Conservation (phyloP, 1,140 invertebrate genomes). For the Drosophila hydei region DNA sequence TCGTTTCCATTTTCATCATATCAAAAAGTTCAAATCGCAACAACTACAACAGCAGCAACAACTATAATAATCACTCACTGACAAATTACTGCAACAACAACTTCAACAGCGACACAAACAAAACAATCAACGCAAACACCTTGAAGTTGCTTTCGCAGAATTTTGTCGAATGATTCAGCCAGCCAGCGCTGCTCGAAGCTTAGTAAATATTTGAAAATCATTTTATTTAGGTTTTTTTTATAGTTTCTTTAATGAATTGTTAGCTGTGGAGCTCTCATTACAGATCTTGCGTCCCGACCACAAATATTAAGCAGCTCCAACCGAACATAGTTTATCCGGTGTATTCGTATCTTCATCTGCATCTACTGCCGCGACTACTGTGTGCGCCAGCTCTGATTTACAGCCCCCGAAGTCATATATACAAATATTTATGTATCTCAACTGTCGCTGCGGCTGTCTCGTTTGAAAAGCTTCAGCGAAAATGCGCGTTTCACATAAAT, state of each 20-base stretch:
- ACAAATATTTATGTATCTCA: slow-evolving; percentile 38
- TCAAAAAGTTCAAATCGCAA: slow-evolving; percentile 37
- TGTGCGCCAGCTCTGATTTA: slow-evolving; percentile 55
- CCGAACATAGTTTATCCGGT: neutral
- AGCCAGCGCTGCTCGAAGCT: slow-evolving; percentile 2
- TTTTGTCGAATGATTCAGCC: slow-evolving; percentile 56
- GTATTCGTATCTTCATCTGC: slow-evolving; percentile 45
- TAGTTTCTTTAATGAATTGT: slow-evolving; percentile 8
- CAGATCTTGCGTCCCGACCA: slow-evolving; percentile 5
- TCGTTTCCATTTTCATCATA: slow-evolving; percentile 71
- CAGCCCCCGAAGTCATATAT: slow-evolving; percentile 29
- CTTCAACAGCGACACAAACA: slow-evolving; percentile 36
- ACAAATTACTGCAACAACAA: slow-evolving; percentile 62
- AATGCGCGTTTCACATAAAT: slow-evolving; percentile 44
- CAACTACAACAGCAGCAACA: slow-evolving; percentile 34
- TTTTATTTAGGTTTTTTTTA: neutral
- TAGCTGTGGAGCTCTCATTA: slow-evolving; percentile 15
- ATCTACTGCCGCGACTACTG: slow-evolving; percentile 18
- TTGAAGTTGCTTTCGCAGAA: slow-evolving; percentile 62
- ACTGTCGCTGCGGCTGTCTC: slow-evolving; percentile 40
- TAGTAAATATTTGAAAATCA: slow-evolving; percentile 41
- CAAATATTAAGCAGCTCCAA: too few relatives aligned
- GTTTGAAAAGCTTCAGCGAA: slow-evolving; percentile 14
- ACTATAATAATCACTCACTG: slow-evolving; percentile 59
- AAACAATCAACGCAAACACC: slow-evolving; percentile 60